A percentile compares a stretch with the other conserved stretches of the same genome.
phyloP scores from a whole-genome alignment of 2,888 invertebrate species.

The Drosophila kokeensis region DNA sequence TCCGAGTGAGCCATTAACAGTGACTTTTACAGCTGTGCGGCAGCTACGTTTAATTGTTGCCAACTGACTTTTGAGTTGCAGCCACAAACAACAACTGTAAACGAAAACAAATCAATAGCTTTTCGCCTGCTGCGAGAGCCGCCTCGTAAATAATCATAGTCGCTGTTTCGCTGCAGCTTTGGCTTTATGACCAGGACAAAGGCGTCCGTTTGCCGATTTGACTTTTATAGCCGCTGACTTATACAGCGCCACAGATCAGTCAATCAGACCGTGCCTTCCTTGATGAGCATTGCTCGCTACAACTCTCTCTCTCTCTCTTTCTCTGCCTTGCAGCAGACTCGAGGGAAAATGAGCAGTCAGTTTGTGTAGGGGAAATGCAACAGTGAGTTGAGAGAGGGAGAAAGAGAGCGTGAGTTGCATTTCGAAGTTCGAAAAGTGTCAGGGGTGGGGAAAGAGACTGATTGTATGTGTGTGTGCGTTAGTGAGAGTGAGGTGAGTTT shows the following conservation, averaged over 20 bases:
- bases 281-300: slow-evolving; percentile 18
- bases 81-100: slow-evolving; percentile 17
- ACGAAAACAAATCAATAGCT: slow-evolving; percentile 57
- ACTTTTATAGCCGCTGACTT: slow-evolving; percentile 65
- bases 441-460: slow-evolving; percentile 21
- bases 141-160: slow-evolving; percentile 71
- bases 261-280: slow-evolving; percentile 6
- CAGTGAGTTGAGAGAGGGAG: neutral
- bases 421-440: slow-evolving; percentile 74
- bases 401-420: slow-evolving; percentile 29
- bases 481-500: slow-evolving; percentile 56
- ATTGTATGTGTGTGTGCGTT: slow-evolving; percentile 14
- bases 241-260: slow-evolving; percentile 20
- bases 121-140: slow-evolving; percentile 72
- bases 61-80: slow-evolving; percentile 45
- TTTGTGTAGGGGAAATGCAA: slow-evolving; percentile 54
- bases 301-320: neutral
- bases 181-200: slow-evolving; percentile 71
- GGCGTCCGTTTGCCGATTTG: slow-evolving; percentile 66
- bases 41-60: slow-evolving; percentile 71
- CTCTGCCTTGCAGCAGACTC: neutral
- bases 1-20: slow-evolving; percentile 72
- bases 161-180: slow-evolving; percentile 39
- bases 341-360: neutral
- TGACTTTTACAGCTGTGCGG: slow-evolving; percentile 67